Base-by-base conservation (phyloP, 2,797 vertebrate species). In the Oreochromis mossambicus region DNA sequence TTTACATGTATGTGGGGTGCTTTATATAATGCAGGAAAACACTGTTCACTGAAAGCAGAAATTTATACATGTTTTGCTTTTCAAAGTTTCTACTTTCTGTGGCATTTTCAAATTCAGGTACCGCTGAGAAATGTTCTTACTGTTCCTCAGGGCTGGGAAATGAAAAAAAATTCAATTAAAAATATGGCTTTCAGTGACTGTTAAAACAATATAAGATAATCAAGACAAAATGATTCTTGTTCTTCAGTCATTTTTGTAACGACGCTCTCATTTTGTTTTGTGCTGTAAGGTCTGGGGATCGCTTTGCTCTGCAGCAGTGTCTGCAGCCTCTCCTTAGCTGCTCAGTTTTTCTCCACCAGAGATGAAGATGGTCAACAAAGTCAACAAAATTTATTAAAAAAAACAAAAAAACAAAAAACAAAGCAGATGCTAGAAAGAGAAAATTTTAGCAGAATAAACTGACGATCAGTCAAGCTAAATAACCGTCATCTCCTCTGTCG, bases 331-430 rank as follows among this genome's bases (percentile, higher is more conserved):
- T 32, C 38, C 12, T 6, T 43, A 24, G 21, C 38, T 15, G 63
- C 24, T 46, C 13, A 46, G 38, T 15, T 26, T 17, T 0, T 26
- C 66, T 29, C 21, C 38, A 11, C 38, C 66, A 26, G 38, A 70
- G 14, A 46, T 7, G 66, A 1, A 15, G 29, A 29, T 34, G 29
- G 29, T 34, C 15, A 61, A 34, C 56, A 58, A 58, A 58, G 32
- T 32, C 55, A 68, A 70, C 7, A 26, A 70, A 26, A 70, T 46
- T 3, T 17, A 70, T 70, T 13, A 46, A 10, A 70, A 46, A 13
- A 17, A 26, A 26, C 3, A 0, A 43, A 70, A 26, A 26, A 0
- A 43, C 43, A 26, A 26, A 26, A 26, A 26, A 26, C 26, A 26
- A 26, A 26, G 26, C 26, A 4, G 26, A 26, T 26, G 15, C 7